Evolutionary conservation across 2,797 vertebrate genomes (phyloP).

Genomic region (Scyliorhinus canicula): DNA sequence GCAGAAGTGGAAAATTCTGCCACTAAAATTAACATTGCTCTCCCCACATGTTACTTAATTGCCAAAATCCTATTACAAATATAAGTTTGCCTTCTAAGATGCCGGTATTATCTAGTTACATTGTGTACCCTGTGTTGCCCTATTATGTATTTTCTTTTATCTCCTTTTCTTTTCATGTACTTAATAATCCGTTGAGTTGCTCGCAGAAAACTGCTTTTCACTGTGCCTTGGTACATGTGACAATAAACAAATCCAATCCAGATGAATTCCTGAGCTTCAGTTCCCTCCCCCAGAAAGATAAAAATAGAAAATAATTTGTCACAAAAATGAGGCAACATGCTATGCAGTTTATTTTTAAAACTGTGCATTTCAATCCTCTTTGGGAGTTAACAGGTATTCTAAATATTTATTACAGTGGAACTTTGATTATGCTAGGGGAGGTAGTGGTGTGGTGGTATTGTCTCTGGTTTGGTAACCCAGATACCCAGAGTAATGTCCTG

Average conservation of each 20-base stretch:
- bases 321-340: neutral
- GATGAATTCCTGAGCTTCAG: neutral
- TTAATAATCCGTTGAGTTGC: no score
- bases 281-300: neutral
- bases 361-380: neutral
- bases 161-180: no score
- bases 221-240: no score
- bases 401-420: neutral
- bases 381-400: neutral
- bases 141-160: no score
- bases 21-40: neutral
- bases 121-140: no score
- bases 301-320: neutral
- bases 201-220: no score
- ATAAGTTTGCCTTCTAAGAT: neutral
- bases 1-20: neutral
- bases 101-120: no score
- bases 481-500: no score
- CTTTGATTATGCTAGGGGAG: no score
- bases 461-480: no score
- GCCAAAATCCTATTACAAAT: neutral
- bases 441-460: no score
- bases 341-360: neutral
- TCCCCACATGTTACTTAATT: neutral
- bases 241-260: no score